These are phyloP conservation scores for Centrocercus urophasianus DNA, from an alignment of 2,113 vertebrate genomes.

Conservation along the genomic window DNA sequence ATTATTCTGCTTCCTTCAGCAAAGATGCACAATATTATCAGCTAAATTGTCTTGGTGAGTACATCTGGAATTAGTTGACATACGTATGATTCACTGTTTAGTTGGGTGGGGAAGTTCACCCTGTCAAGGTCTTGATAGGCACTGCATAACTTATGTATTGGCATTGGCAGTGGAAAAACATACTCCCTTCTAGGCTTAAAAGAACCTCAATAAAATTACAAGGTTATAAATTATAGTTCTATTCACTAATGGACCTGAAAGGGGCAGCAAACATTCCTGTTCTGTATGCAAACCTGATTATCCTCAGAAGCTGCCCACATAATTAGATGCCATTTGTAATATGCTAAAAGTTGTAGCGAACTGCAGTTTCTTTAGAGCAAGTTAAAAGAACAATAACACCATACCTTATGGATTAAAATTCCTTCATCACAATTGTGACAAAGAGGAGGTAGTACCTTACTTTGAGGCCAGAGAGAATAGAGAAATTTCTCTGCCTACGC, in stretches of 20 bases:
- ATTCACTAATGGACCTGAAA: background rate
- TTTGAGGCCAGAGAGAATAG: background rate
- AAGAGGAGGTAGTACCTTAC: background rate
- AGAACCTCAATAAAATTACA: constrained; percentile 8
- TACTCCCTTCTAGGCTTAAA: background rate
- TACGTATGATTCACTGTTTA: constrained; percentile 7
- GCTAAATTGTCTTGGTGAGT: constrained; percentile 92
- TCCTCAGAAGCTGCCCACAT: background rate
- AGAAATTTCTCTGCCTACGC: background rate
- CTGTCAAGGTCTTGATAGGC: background rate
- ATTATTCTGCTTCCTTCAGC: constrained; percentile 92
- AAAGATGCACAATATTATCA: constrained; percentile 86
- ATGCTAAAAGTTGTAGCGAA: background rate
- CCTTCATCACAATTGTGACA: background rate
- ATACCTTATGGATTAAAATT: background rate
- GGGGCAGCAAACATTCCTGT: background rate
- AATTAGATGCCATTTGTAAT: too few species aligned
- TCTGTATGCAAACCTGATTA: background rate
- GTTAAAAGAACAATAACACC: background rate
- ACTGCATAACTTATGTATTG: background rate
- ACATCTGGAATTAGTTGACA: background rate
- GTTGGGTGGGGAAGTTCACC: constrained; percentile 7
- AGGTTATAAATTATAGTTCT: background rate
- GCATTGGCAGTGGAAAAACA: background rate
- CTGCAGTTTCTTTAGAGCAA: background rate